phyloP scores from a whole-genome alignment of 2,797 vertebrate genomes.

The Gadopsis marmoratus region DNA sequence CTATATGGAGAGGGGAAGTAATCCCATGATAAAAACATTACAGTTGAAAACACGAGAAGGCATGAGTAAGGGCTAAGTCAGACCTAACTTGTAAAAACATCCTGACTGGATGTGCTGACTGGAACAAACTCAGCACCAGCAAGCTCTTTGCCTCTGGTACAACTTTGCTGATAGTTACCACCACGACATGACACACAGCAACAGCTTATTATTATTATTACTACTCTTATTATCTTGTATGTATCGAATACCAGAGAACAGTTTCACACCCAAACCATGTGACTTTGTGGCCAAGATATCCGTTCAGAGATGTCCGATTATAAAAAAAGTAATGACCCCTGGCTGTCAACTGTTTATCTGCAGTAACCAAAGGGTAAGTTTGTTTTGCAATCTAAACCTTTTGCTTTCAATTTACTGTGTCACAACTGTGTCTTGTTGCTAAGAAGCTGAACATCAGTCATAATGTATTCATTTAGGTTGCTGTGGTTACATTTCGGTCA shows the following conservation, averaged over 20 bases:
- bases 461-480: slow-evolving; percentile 15
- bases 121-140: slow-evolving; percentile 66
- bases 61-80: slow-evolving; percentile 9
- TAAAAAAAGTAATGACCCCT: not conserved
- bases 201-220: not conserved
- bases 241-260: not conserved
- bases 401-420: slow-evolving; percentile 15
- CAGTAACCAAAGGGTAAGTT: no score
- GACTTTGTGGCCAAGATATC: not conserved
- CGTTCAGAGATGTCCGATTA: not conserved
- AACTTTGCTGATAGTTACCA: slow-evolving; percentile 31
- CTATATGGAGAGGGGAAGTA: not conserved
- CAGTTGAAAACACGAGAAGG: slow-evolving; percentile 19
- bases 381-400: no score
- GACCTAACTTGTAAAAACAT: slow-evolving; percentile 55
- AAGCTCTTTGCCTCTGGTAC: slow-evolving; percentile 26
- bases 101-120: slow-evolving; percentile 69
- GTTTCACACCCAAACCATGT: slow-evolving; percentile 1
- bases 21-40: slow-evolving; percentile 11
- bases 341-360: no score
- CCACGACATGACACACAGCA: slow-evolving; percentile 29
- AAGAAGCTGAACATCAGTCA: slow-evolving; percentile 15
- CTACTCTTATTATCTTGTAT: not conserved
- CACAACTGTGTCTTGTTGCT: slow-evolving; percentile 8
- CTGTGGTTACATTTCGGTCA: slow-evolving; percentile 33